phyloP scores from a whole-genome alignment of 23 tunicate genomes.

The Trididemnum clinides region DNA sequence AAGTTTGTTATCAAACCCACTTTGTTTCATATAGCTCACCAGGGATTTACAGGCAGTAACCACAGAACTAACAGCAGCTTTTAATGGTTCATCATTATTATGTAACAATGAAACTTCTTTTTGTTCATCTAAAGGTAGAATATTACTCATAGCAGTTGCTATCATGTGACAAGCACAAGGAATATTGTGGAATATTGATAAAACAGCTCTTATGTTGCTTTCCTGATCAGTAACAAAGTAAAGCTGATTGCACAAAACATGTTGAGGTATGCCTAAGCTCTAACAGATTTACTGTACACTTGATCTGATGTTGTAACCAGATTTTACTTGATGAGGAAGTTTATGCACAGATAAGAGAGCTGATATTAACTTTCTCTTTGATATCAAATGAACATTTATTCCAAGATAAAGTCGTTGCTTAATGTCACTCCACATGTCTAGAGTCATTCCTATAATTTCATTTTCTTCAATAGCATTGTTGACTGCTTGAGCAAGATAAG shows the following conservation, averaged over 20 bases:
- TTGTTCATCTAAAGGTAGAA: background rate
- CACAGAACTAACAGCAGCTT: background rate
- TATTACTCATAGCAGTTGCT: background rate
- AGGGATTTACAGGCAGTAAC: background rate
- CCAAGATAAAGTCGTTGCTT: background rate
- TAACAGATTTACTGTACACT: background rate
- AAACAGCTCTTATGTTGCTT: background rate
- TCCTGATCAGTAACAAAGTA: background rate
- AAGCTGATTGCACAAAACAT: background rate
- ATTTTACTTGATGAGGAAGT: background rate
- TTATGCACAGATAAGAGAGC: background rate
- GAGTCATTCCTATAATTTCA: background rate
- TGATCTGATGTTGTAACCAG: background rate
- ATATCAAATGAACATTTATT: background rate
- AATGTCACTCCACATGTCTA: background rate
- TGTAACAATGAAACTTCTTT: background rate
- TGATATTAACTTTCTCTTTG: background rate
- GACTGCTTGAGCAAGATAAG: no score
- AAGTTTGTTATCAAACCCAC: background rate
- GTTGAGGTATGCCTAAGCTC: background rate
- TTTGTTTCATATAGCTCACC: background rate
- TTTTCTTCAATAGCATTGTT: no score
- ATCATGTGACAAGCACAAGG: conserved; percentile 13
- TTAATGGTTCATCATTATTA: background rate
- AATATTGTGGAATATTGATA: background rate